phyloP scores from a whole-genome alignment of 2,113 vertebrate genomes.

The Boleophthalmus pectinirostris region DNA sequence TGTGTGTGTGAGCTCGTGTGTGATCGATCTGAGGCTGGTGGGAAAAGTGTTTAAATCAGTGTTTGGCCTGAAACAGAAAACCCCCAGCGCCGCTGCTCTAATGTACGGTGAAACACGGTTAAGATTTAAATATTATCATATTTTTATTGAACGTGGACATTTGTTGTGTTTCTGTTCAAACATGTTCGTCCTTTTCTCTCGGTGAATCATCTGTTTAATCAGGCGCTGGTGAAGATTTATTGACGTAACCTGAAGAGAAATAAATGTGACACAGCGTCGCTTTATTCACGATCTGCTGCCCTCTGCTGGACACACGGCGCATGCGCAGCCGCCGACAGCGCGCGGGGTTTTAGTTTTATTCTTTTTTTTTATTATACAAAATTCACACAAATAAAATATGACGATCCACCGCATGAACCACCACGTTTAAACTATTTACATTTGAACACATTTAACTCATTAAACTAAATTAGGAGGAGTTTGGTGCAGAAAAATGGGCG shows the following conservation, averaged over 20 bases:
- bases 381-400: neutral
- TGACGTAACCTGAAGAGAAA: neutral
- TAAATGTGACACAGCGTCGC: neutral
- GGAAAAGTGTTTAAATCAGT: neutral
- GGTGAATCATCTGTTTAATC: neutral
- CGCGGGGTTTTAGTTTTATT: too few species aligned
- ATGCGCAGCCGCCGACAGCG: neutral
- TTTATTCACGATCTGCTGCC: neutral
- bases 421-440: neutral
- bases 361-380: neutral
- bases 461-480: neutral
- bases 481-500: slow-evolving; percentile 26
- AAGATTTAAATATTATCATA: too few species aligned
- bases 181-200: neutral
- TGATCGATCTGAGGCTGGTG: neutral
- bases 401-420: neutral
- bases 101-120: too few species aligned
- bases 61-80: neutral
- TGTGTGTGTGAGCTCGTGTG: too few species aligned
- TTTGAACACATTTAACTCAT: neutral
- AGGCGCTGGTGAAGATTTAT: neutral
- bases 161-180: too few species aligned
- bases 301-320: neutral
- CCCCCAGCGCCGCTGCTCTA: neutral
- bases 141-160: too few species aligned